A percentile compares a stretch with the other conserved stretches of the same genome.
These are phyloP conservation scores for Oxyteleia sp. DNA, from an alignment of 2,888 invertebrate genomes.

Conservation along the genomic window DNA sequence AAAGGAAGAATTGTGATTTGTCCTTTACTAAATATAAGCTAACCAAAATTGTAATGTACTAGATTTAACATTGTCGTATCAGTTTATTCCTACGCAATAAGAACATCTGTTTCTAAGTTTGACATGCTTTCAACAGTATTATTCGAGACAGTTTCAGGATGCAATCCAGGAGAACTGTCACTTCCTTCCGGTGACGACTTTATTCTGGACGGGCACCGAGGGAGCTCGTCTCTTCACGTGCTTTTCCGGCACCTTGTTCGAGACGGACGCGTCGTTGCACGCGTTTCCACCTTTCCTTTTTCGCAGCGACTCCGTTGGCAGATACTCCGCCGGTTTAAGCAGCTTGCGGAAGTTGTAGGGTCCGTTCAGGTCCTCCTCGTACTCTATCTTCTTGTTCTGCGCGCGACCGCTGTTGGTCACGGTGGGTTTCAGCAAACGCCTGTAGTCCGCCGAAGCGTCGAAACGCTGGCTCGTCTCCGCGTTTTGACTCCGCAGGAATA, in stretches of 20 bases:
- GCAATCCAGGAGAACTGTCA: constrained; percentile 30
- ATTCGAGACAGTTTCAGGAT: constrained; percentile 6
- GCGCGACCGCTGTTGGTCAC: constrained; percentile 76
- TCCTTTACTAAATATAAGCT: no score
- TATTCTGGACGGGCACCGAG: constrained; percentile 80
- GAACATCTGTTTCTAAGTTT: no score
- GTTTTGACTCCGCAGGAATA: constrained; percentile 45
- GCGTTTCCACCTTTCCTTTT: constrained; percentile 89
- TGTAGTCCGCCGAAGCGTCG: constrained; percentile 78
- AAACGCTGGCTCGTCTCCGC: constrained; percentile 46
- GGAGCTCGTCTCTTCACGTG: constrained; percentile 84
- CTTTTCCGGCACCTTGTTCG: constrained; percentile 81
- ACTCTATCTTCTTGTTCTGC: constrained; percentile 78
- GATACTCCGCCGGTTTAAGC: constrained; percentile 90
- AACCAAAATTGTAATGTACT: no score
- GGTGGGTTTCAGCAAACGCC: constrained; percentile 80
- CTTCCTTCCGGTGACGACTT: constrained; percentile 72
- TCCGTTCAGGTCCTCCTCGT: constrained; percentile 89
- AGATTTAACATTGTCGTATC: no score
- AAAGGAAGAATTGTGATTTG: no score
- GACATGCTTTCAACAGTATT: neutral
- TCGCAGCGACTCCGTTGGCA: constrained; percentile 91
- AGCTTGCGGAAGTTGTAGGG: constrained; percentile 91
- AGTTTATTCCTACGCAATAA: no score
- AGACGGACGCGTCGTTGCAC: constrained; percentile 75